Evolutionary conservation across 1,140 invertebrate species (phyloP), one percentile per base, ranked within the genome.

Genomic region (Heliconius eleuchia): DNA sequence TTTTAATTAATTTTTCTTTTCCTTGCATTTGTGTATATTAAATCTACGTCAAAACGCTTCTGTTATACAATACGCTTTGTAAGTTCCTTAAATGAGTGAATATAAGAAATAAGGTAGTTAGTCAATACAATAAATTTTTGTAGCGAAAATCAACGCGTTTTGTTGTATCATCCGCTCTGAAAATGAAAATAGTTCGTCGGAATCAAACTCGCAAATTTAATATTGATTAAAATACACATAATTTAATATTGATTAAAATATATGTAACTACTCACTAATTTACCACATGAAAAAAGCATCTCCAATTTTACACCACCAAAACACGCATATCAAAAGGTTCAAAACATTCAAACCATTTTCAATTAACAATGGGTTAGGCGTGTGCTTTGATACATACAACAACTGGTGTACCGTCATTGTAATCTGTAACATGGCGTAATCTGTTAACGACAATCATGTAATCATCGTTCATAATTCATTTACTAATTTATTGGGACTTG

Each of bases 281-380:
- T 0, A 16, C 19, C 18, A 55, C 7, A 1, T 9, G 23, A 46
- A 46, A 46, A 42, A 46, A 55, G 6, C 8, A 23, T 60, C 57
- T 60, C 23, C 7, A n/a, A 66, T 16, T 66, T 66, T 66, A 30
- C 60, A 66, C 27, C 9, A 27, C 4, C 3, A 66, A 3, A 66
- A 57, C 19, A 8, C 19, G 52, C n/a, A 23, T n/a, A 23, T 57
- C n/a, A 57, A 30, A 27, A 66, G 23, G 8, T 66, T 13, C 11
- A 27, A 27, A 66, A 27, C n/a, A 5, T 57, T 57, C n/a, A 57
- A 57, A 80, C 78, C 73, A 78, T 76, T 80, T 80, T 71, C 76
- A 80, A 80, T 83, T 78, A 78, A 72, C 50, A 75, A 80, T 71
- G 73, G 73, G 73, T n/a, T 66, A 75, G 60, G 70, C 78, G 66